Evolutionary conservation across 2,888 invertebrate genomes (phyloP).

Genomic region (Athalia rosae): DNA sequence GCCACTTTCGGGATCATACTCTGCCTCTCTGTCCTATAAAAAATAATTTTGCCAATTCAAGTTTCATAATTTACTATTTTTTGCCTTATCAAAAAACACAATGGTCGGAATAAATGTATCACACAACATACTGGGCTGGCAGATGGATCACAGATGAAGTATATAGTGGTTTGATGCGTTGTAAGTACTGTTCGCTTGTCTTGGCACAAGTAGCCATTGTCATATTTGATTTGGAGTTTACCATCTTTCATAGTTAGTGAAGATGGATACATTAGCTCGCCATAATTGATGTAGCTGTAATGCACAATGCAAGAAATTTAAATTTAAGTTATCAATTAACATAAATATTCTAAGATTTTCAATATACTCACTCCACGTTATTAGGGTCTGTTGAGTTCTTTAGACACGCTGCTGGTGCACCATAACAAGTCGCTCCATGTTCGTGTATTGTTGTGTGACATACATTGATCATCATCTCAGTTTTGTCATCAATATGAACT

Average conservation of each 20-base stretch:
- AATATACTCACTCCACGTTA: slow-evolving; percentile 9
- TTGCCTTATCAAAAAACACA: neutral
- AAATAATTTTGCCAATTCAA: slow-evolving; percentile 11
- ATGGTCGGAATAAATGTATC: neutral
- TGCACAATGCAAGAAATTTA: neutral
- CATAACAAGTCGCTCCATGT: slow-evolving; percentile 52
- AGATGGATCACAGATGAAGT: slow-evolving; percentile 62
- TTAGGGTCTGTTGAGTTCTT: neutral
- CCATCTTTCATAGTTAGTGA: slow-evolving; percentile 49
- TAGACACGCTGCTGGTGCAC: slow-evolving; percentile 44
- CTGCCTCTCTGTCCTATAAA: slow-evolving; percentile 60
- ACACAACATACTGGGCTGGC: slow-evolving; percentile 51
- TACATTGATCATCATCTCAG: slow-evolving; percentile 63
- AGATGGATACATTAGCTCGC: slow-evolving; percentile 41
- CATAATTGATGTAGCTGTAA: slow-evolving; percentile 50
- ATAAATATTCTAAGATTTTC: neutral
- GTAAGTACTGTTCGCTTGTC: neutral
- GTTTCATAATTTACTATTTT: neutral
- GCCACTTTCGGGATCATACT: slow-evolving; percentile 57
- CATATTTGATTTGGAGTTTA: slow-evolving; percentile 56
- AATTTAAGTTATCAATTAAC: neutral
- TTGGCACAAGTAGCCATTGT: slow-evolving; percentile 57
- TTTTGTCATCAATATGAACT: slow-evolving; percentile 51
- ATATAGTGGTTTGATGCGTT: slow-evolving; percentile 59
- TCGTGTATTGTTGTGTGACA: slow-evolving; percentile 65